Evolutionary conservation across 2,797 vertebrate genomes (phyloP).

Genomic region (Hippoglossus hippoglossus): DNA sequence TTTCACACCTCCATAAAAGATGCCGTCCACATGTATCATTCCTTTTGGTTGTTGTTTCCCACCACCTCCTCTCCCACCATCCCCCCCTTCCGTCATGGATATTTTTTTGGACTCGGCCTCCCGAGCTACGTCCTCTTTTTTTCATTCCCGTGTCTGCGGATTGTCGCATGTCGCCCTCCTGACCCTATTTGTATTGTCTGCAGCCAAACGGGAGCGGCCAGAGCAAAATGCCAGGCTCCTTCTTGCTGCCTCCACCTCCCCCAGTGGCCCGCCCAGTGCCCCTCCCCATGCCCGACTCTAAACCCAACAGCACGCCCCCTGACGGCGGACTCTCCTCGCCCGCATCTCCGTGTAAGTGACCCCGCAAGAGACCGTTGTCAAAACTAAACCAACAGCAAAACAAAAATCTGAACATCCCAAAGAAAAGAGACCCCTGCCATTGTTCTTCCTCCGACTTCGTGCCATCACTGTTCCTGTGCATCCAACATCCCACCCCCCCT

Average conservation of each 20-base stretch:
- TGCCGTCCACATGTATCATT: slow-evolving; percentile 80
- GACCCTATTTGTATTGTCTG: slow-evolving; percentile 94
- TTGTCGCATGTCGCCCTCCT: slow-evolving; percentile 83
- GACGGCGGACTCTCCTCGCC: slow-evolving; percentile 95
- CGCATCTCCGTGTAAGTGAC: slow-evolving; percentile 97
- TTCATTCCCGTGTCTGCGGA: slow-evolving; percentile 80
- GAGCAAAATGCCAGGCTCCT: slow-evolving; percentile 97
- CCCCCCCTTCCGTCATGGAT: slow-evolving; percentile 72
- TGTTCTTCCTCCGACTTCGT: slow-evolving; percentile 66
- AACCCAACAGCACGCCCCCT: slow-evolving; percentile 87
- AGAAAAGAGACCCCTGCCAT: slow-evolving; percentile 59
- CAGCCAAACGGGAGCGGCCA: slow-evolving; percentile 97
- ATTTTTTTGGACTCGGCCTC: slow-evolving; percentile 74
- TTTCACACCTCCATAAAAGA: slow-evolving; percentile 80
- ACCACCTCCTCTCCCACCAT: slow-evolving; percentile 68
- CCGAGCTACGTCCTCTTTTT: slow-evolving; percentile 71
- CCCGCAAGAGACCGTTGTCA: slow-evolving; percentile 77
- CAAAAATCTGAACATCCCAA: slow-evolving; percentile 31
- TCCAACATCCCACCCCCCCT: slow-evolving; percentile 59
- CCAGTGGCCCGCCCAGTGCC: slow-evolving; percentile 98
- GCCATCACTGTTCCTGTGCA: slow-evolving; percentile 65
- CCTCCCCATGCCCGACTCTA: slow-evolving; percentile 97
- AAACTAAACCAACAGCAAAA: slow-evolving; percentile 59
- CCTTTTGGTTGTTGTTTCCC: slow-evolving; percentile 81
- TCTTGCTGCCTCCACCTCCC: slow-evolving; percentile 97